Conservation (phyloP, 2,113 vertebrate species). For the Cyphomyrus plagiostoma region DNA sequence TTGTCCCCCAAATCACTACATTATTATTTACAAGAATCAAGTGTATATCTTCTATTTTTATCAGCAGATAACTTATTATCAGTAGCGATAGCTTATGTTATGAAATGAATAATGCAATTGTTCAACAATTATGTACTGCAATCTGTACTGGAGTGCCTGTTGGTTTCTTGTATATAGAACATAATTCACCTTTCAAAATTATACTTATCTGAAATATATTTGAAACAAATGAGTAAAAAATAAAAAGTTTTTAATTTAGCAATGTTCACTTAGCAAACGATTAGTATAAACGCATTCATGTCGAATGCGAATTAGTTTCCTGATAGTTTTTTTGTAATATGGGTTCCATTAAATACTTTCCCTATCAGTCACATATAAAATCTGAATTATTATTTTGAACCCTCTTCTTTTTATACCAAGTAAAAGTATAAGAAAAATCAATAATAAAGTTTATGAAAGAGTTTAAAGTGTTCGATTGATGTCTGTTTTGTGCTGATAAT, state of each 20-base stretch:
- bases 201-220: background rate
- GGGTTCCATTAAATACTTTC: background rate
- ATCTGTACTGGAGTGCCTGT: background rate
- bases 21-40: background rate
- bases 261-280: background rate
- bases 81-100: background rate
- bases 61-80: background rate
- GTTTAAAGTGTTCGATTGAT: background rate
- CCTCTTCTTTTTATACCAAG: background rate
- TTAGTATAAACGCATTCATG: background rate
- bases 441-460: background rate
- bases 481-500: background rate
- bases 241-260: background rate
- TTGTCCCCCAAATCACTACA: background rate
- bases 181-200: background rate
- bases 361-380: background rate
- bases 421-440: background rate
- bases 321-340: background rate
- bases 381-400: background rate
- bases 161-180: background rate
- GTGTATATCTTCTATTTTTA: background rate
- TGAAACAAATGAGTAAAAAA: background rate
- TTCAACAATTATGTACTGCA: background rate
- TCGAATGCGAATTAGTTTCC: background rate
- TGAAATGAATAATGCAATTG: background rate